These are phyloP conservation scores for Hirudinaria manillensis DNA, from an alignment of 2,888 invertebrate genomes.

Conservation along the genomic window DNA sequence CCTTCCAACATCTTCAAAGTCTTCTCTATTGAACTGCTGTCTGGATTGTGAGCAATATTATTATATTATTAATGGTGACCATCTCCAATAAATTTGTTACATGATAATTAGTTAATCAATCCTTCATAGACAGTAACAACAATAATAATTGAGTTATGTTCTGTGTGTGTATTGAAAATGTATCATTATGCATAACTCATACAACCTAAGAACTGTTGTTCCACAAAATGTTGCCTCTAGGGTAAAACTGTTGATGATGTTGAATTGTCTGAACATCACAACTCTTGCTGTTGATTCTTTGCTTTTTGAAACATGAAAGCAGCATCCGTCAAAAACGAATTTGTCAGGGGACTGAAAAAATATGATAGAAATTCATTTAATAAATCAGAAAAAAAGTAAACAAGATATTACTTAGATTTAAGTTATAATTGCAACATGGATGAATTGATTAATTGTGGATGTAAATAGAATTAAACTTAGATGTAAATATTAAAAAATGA, in stretches of 20 bases:
- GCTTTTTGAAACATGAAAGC: conserved; percentile 50
- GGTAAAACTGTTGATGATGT: conserved; percentile 51
- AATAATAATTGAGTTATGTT: too few relatives aligned
- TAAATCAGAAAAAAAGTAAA: neutral
- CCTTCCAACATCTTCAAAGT: conserved; percentile 51
- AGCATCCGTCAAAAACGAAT: conserved; percentile 49
- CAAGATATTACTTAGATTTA: neutral
- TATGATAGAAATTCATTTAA: conserved; percentile 3
- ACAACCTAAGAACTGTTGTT: conserved; percentile 40
- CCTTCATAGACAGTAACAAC: too few relatives aligned
- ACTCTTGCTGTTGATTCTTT: conserved; percentile 54
- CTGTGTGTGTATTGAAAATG: too few relatives aligned
- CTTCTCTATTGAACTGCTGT: conserved; percentile 50
- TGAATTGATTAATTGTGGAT: neutral
- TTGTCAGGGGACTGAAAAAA: conserved; percentile 48
- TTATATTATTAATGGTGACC: too few relatives aligned
- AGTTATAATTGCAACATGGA: conserved; percentile 5
- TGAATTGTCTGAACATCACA: conserved; percentile 53
- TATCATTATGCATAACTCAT: too few relatives aligned
- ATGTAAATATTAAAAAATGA: neutral
- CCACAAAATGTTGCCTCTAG: conserved; percentile 54
- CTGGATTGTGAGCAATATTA: neutral
- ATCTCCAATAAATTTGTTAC: too few relatives aligned
- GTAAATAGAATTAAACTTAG: neutral
- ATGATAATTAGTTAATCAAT: too few relatives aligned